Evolutionary conservation across 2,797 vertebrate species (phyloP), one percentile per base, ranked within the genome.

Genomic region (Onychomys leucogaster): DNA sequence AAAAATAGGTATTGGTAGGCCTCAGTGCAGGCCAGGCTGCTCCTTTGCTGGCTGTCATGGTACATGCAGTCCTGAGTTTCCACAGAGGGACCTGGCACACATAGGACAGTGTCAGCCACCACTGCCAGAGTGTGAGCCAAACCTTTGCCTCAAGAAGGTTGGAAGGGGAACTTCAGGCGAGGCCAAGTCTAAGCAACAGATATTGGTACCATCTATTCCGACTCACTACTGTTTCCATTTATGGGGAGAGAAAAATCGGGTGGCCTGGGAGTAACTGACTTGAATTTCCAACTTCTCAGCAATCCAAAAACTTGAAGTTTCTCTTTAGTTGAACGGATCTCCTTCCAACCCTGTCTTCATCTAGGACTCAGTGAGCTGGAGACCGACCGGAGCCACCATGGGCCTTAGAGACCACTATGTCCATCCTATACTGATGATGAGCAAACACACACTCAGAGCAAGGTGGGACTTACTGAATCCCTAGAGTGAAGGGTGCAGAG

Each of bases 1-100:
- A 95, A n/a, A 82, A 94, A 93, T 92, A 97, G 91, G 81, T 97
- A 94, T 95, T 89, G 65, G 76, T 91, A 46, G 75, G 59, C 76
- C 83, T 90, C 25, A 0, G 43, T 16, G 46, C 76, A 76, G 1
- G 0, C 29, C 2, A 65, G 46, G 65, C 55, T 76, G 63, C 71
- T 92, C 52, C 55, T 90, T 52, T 76, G 29, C 41, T 12, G 82
- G 57, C 59, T 76, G 75, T 23, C 9, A 52, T 21, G 2, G 9
- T 6, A 1, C 2, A 25, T 55, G 17, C 32, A 32, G 8, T 91
- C 59, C 7, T 10, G 41, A 11, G 55, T 27, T 96, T 2, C 0
- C 43, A 16, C 65, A 6, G 57, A 37, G 4, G 43, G 49, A 1
- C 59, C 77, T 89, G 34, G 65, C 43, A 9, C 17, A 6, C 52